Evolutionary conservation across 2,797 vertebrate species (phyloP).

Genomic region (Siniperca obscura): DNA sequence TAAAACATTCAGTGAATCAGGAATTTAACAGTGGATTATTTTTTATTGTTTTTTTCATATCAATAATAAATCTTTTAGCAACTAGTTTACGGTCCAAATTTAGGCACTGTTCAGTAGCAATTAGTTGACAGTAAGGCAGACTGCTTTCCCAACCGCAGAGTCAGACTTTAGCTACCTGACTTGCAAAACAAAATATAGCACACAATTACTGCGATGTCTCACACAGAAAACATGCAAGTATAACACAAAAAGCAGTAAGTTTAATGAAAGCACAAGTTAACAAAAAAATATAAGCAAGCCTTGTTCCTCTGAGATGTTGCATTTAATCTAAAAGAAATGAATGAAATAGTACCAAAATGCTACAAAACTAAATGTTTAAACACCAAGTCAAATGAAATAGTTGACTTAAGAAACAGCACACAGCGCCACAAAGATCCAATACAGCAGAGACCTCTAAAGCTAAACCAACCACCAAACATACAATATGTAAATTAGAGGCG

Average conservation of each 20-base stretch:
- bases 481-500: background rate
- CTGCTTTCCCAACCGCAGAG: background rate
- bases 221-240: background rate
- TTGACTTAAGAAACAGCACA: background rate
- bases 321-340: background rate
- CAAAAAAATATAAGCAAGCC: background rate
- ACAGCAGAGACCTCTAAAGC: background rate
- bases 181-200: background rate
- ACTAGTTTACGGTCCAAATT: background rate
- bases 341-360: background rate
- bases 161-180: background rate
- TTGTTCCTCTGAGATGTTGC: background rate
- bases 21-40: background rate
- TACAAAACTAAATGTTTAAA: background rate
- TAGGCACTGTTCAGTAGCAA: background rate
- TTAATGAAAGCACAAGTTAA: background rate
- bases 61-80: slow-evolving; percentile 10
- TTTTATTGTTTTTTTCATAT: slow-evolving; percentile 33
- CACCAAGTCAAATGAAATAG: background rate
- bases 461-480: background rate
- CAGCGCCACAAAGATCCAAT: no score
- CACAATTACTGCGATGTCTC: background rate
- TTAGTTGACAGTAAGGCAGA: background rate
- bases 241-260: no score
- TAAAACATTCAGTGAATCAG: slow-evolving; percentile 13